These are phyloP conservation scores for Manis pentadactyla DNA, from an alignment of 2,797 vertebrate species.

Conservation along the genomic window DNA sequence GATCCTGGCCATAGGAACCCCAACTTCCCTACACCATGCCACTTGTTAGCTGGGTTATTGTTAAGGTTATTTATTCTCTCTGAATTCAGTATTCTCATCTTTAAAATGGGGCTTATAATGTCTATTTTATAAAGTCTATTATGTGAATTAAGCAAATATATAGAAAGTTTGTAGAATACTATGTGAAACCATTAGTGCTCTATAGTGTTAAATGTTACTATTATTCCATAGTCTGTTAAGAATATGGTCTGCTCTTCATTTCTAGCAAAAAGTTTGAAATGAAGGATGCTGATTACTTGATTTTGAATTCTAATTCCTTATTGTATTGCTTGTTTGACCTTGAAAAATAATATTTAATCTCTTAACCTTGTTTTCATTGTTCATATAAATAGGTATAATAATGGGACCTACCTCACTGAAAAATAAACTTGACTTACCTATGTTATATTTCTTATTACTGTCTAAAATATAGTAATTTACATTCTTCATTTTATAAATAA, in stretches of 20 bases:
- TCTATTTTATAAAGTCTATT: not conserved
- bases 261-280: not conserved
- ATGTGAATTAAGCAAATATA: not conserved
- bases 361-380: not conserved
- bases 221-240: not conserved
- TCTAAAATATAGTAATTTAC: not conserved
- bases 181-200: not conserved
- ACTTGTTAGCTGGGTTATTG: not conserved
- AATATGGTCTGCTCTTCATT: not conserved
- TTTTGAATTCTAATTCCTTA: not conserved
- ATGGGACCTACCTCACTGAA: not conserved
- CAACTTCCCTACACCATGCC: no score
- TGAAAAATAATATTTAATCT: not conserved
- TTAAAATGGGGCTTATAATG: not conserved
- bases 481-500: not conserved
- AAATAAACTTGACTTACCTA: not conserved
- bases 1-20: no score
- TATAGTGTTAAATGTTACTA: not conserved
- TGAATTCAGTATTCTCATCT: not conserved
- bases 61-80: not conserved
- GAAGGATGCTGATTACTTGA: not conserved
- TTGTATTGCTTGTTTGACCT: not conserved
- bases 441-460: not conserved
- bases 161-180: not conserved
- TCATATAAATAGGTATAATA: not conserved